Evolutionary conservation across 2,797 vertebrate genomes (phyloP).

Genomic region (Tapirus indicus): DNA sequence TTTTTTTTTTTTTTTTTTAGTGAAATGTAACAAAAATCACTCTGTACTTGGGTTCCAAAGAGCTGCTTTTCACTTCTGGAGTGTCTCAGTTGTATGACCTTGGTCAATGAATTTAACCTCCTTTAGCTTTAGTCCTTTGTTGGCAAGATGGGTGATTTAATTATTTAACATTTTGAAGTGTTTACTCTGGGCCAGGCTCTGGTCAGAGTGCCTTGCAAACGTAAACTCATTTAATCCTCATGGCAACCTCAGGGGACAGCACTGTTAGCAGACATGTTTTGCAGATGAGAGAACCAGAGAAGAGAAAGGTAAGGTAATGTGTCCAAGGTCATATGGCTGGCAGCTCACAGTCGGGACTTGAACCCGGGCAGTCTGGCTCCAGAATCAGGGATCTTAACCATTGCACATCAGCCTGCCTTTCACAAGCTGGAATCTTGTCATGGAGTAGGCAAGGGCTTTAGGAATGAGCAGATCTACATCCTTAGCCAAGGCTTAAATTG

Average conservation of each 20-base stretch:
- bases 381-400: background rate
- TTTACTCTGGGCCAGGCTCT: background rate
- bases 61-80: background rate
- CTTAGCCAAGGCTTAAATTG: background rate
- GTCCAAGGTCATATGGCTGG: background rate
- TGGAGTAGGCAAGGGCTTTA: background rate
- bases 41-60: background rate
- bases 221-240: background rate
- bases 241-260: background rate
- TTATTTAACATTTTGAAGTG: background rate
- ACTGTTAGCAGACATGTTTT: background rate
- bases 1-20: constrained; percentile 15
- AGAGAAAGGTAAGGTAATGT: background rate
- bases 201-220: background rate
- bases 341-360: background rate
- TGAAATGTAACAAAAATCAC: constrained; percentile 16
- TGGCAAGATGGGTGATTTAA: background rate
- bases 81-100: background rate
- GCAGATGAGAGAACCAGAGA: background rate
- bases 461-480: too few relatives aligned
- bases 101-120: background rate
- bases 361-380: background rate
- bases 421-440: background rate
- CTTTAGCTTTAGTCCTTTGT: constrained; percentile 13
- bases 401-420: background rate